Evolutionary conservation across 1,140 invertebrate species (phyloP).

Genomic region (Zaprionus ornatus): DNA sequence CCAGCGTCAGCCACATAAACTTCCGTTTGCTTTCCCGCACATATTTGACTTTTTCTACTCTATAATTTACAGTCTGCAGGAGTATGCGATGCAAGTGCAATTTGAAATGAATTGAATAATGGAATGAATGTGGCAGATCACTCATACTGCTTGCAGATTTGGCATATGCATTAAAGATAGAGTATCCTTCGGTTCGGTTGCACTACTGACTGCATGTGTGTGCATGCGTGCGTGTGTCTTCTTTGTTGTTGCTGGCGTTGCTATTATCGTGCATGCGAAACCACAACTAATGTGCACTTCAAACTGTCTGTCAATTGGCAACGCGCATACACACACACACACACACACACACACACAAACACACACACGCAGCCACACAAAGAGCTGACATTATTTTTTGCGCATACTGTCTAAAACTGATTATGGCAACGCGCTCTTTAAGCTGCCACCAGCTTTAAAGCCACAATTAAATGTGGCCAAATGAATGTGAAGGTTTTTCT

Average conservation of each 20-base stretch:
- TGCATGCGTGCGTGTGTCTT: conserved; percentile 5
- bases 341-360: not conserved
- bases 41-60: conserved; percentile 51
- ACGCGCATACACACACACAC: conserved; percentile 21
- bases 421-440: conserved; percentile 1
- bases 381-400: conserved; percentile 30
- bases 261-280: conserved; percentile 62
- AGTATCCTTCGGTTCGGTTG: conserved; percentile 8
- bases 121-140: no score
- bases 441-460: not conserved
- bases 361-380: conserved; percentile 6
- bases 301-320: conserved; percentile 69
- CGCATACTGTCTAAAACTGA: conserved; percentile 27
- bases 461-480: not conserved
- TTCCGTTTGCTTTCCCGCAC: conserved; percentile 56
- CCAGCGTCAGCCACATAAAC: conserved; percentile 52
- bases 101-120: no score
- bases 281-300: conserved; percentile 71
- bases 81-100: not conserved
- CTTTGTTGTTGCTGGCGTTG: conserved; percentile 20
- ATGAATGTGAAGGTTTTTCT: not conserved
- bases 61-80: not conserved
- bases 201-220: not conserved
- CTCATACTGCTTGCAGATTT: no score
- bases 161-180: not conserved